Percentiles rank a stretch among this genome's conserved stretches.
Conservation (phyloP, 2,113 vertebrate genomes). For the Heterochromis multidens region DNA sequence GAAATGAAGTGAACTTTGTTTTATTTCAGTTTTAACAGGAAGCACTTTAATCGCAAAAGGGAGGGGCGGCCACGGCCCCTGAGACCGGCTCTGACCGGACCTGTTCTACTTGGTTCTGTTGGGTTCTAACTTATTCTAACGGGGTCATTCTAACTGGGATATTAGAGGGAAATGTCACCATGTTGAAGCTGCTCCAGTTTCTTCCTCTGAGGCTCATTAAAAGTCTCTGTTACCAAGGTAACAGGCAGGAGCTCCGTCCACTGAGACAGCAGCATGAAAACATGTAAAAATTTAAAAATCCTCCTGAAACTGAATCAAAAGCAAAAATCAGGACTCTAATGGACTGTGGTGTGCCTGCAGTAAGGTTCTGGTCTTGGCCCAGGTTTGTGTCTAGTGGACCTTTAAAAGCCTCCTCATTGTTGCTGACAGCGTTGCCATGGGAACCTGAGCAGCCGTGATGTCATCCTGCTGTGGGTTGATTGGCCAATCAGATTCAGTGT, state of each 20-base stretch:
- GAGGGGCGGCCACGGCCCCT: background rate
- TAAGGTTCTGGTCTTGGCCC: background rate
- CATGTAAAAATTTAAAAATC: background rate
- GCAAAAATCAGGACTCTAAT: background rate
- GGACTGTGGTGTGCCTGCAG: background rate
- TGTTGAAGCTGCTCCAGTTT: background rate
- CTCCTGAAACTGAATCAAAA: background rate
- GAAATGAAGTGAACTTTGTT: background rate
- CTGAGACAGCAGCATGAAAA: background rate
- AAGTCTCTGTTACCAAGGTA: background rate
- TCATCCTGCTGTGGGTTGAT: background rate
- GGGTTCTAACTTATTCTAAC: background rate
- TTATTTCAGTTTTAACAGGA: slow-evolving; percentile 32
- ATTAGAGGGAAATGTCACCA: background rate
- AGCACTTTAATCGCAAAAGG: slow-evolving; percentile 57
- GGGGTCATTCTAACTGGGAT: background rate
- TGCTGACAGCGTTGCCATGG: background rate
- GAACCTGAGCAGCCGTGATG: background rate
- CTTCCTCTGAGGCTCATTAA: background rate
- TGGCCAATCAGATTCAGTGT: background rate
- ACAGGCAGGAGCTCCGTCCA: background rate
- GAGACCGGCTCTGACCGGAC: background rate
- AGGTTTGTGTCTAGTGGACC: background rate
- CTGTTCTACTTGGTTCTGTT: background rate
- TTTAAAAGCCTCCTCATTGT: background rate